Percentiles rank a stretch among this genome's conserved stretches.
phyloP scores from a whole-genome alignment of 2,113 vertebrate species.

The Rhodinocichla rosea region DNA sequence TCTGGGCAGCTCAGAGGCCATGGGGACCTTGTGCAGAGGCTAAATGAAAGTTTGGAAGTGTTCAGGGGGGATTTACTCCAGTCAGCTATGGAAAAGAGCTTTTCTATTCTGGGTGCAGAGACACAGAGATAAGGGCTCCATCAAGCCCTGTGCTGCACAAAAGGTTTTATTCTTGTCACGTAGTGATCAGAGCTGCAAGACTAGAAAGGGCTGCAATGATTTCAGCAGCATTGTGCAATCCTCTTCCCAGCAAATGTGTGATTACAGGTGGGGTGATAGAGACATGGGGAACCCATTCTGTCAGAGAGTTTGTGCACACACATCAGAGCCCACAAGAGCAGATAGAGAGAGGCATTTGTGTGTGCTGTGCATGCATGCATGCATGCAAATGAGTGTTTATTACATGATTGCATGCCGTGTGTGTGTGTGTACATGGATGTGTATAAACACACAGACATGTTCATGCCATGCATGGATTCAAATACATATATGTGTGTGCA shows the following conservation, averaged over 20 bases:
- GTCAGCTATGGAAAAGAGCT: background rate
- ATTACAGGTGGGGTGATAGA: background rate
- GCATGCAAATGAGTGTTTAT: background rate
- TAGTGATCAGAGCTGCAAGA: background rate
- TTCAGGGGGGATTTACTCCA: background rate
- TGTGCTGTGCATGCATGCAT: background rate
- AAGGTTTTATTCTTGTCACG: constrained; percentile 52
- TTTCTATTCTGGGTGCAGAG: constrained; percentile 2
- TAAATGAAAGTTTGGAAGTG: background rate
- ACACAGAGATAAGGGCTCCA: constrained; percentile 22
- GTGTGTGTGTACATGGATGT: background rate
- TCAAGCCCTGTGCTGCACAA: constrained; percentile 4
- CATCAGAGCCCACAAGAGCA: background rate
- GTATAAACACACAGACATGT: background rate
- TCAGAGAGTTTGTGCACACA: background rate
- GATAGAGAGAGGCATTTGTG: background rate
- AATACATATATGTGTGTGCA: background rate
- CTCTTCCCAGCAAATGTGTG: background rate
- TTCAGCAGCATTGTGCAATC: constrained; percentile 21
- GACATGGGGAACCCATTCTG: background rate
- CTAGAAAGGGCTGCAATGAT: constrained; percentile 3
- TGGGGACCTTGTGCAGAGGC: accelerated
- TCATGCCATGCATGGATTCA: background rate
- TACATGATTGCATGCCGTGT: background rate
- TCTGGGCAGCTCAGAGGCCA: background rate